Conservation (phyloP, 2,113 vertebrate species). For the Zosterops borbonicus region DNA sequence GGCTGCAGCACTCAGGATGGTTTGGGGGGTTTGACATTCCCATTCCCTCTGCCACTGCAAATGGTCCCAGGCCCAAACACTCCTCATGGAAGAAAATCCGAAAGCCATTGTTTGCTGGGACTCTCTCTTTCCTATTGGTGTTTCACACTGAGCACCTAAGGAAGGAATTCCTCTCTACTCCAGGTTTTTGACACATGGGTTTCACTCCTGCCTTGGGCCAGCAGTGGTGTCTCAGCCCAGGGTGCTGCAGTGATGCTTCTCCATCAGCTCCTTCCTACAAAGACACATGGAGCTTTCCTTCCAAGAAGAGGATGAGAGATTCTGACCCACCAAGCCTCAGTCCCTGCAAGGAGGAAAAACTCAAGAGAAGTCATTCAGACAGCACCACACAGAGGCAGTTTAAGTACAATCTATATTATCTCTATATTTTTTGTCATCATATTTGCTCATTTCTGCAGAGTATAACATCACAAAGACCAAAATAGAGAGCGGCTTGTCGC, state of each 20-base stretch:
- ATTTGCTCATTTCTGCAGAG: slow-evolving; percentile 75
- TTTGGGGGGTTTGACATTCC: background rate
- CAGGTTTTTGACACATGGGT: background rate
- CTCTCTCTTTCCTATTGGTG: background rate
- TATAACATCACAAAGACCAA: slow-evolving; percentile 79
- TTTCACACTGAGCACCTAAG: background rate
- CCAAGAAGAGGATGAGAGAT: background rate
- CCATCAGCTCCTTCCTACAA: background rate
- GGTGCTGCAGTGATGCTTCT: background rate
- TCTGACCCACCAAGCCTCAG: background rate
- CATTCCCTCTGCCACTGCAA: background rate
- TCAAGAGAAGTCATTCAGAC: background rate
- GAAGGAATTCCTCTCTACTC: background rate
- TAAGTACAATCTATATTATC: slow-evolving; percentile 78
- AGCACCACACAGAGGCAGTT: slow-evolving; percentile 53
- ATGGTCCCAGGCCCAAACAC: background rate
- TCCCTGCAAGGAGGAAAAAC: background rate
- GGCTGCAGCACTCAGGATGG: fast-evolving
- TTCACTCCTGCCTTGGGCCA: background rate
- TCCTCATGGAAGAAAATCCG: background rate
- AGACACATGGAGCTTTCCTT: fast-evolving
- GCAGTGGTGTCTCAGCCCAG: background rate
- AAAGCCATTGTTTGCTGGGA: background rate
- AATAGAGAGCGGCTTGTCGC: slow-evolving; percentile 77
- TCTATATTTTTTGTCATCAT: slow-evolving; percentile 73